Conservation (phyloP, 2,888 invertebrate species). For the Orthosia gracilis region DNA sequence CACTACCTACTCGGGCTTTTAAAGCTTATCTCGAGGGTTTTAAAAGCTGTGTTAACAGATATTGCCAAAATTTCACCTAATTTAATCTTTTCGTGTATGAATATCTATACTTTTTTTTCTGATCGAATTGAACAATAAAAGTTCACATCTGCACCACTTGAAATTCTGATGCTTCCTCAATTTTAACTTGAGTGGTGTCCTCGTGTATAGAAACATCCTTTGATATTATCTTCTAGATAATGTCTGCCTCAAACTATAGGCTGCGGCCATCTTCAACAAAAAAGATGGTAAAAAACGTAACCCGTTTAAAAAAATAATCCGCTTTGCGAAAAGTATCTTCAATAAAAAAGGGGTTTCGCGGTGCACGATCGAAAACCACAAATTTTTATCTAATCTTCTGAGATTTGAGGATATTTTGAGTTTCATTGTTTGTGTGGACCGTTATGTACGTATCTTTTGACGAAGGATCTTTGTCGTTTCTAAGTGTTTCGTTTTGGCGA, state of each 20-base stretch:
- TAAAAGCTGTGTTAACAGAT: neutral
- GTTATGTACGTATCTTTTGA: slow-evolving; percentile 53
- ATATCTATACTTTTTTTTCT: neutral
- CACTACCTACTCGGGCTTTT: neutral
- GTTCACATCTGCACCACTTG: slow-evolving; percentile 68
- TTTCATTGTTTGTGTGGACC: slow-evolving; percentile 64
- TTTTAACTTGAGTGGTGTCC: slow-evolving; percentile 59
- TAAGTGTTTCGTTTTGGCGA: slow-evolving; percentile 18
- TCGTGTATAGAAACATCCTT: slow-evolving; percentile 49
- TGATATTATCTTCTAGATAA: slow-evolving; percentile 63
- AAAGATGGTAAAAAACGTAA: slow-evolving; percentile 78
- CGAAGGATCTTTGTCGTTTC: slow-evolving; percentile 6
- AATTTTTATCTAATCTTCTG: slow-evolving; percentile 80
- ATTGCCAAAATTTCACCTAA: slow-evolving; percentile 23
- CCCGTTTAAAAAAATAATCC: slow-evolving; percentile 87
- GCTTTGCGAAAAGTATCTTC: slow-evolving; percentile 83
- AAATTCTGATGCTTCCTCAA: slow-evolving; percentile 60
- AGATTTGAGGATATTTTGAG: slow-evolving; percentile 70
- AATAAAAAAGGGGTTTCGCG: slow-evolving; percentile 81
- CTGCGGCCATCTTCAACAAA: slow-evolving; percentile 66
- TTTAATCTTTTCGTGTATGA: neutral
- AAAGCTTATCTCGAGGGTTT: neutral
- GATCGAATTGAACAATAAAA: slow-evolving; percentile 36
- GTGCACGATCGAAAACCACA: slow-evolving; percentile 79
- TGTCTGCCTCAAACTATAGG: slow-evolving; percentile 62